Conservation (phyloP, 2,797 vertebrate genomes). For the Protosalanx chinensis region DNA sequence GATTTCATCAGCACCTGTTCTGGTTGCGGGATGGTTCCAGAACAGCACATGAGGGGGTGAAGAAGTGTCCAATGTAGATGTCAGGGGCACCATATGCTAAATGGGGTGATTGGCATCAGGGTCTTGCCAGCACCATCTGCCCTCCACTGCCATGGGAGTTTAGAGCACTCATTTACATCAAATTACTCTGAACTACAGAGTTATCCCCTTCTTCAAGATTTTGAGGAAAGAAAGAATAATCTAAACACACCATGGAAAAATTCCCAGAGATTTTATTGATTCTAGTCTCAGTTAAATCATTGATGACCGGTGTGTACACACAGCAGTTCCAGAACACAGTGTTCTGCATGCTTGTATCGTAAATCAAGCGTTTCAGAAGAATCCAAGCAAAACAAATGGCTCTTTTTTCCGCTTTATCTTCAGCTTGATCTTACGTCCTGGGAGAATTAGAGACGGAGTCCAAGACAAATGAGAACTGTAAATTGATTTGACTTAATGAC, state of each 20-base stretch:
- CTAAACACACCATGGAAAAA: not conserved
- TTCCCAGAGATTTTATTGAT: not conserved
- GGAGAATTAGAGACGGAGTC: not conserved
- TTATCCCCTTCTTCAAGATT: not conserved
- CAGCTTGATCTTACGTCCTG: conserved; percentile 5
- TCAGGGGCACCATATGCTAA: not conserved
- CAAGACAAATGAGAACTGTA: not conserved
- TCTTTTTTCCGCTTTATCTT: too few relatives aligned
- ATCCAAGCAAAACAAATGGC: not conserved
- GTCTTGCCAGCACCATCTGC: not conserved
- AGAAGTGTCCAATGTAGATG: not conserved
- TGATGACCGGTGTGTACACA: not conserved
- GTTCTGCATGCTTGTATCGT: not conserved
- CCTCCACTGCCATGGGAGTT: not conserved
- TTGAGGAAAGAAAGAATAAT: not conserved
- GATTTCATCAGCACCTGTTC: not conserved
- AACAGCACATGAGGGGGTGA: not conserved
- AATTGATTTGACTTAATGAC: too few relatives aligned
- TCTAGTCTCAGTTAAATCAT: not conserved
- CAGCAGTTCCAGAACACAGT: not conserved
- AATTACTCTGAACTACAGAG: not conserved
- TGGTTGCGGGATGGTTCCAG: not conserved
- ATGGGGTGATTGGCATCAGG: not conserved
- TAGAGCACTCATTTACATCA: not conserved
- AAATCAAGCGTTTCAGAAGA: not conserved